Conservation (phyloP, 2,797 vertebrate species). For the Phoeniculus purpureus region DNA sequence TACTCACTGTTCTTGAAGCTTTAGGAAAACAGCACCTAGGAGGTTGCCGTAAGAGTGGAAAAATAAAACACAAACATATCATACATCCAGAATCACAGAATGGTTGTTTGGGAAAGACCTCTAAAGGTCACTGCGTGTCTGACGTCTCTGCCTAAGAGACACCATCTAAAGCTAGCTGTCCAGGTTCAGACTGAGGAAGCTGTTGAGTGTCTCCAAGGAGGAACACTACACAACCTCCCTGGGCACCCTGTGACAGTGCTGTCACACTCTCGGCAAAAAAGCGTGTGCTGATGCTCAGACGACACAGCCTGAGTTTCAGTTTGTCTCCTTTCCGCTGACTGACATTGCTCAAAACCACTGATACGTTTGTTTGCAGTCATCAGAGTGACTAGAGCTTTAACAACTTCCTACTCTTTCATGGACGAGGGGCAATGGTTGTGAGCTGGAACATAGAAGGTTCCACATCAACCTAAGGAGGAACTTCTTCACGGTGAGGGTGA, state of each 20-base stretch:
- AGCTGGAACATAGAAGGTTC: too few relatives aligned
- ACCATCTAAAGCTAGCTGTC: background rate
- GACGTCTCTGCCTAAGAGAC: background rate
- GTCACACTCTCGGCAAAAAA: background rate
- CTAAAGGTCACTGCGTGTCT: background rate
- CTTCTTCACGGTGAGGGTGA: too few relatives aligned
- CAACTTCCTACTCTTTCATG: background rate
- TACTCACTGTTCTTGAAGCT: background rate
- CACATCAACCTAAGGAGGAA: too few relatives aligned
- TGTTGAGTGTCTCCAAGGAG: background rate
- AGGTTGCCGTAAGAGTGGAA: background rate
- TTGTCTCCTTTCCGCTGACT: background rate
- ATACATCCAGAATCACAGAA: background rate
- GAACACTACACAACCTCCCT: background rate
- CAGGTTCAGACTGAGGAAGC: fast-evolving
- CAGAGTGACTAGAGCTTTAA: background rate
- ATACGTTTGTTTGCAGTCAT: background rate
- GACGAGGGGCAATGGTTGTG: too few relatives aligned
- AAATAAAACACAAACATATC: background rate
- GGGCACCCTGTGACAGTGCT: background rate
- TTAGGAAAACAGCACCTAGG: background rate
- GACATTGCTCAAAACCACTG: background rate
- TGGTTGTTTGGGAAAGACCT: background rate
- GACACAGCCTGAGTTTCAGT: background rate
- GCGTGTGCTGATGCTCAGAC: background rate